Percentiles rank a stretch among this genome's conserved stretches.
phyloP scores from a whole-genome alignment of 2,797 vertebrate genomes.

The Enteromius viviparus region DNA sequence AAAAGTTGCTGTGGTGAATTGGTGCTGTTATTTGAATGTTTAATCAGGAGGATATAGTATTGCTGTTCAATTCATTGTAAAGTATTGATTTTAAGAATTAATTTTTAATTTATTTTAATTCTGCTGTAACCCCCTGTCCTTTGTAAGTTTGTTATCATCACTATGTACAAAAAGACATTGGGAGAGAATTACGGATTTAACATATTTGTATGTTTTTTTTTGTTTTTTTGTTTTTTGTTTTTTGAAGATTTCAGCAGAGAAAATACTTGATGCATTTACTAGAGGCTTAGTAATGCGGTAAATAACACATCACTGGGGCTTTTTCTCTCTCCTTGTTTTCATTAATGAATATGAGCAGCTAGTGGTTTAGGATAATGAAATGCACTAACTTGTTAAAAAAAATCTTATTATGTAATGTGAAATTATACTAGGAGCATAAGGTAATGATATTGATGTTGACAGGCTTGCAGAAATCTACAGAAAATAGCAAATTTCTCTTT shows the following conservation, averaged over 20 bases:
- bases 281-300: slow-evolving; percentile 79
- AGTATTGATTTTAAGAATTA: slow-evolving; percentile 75
- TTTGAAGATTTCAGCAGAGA: slow-evolving; percentile 71
- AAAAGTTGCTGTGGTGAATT: slow-evolving; percentile 65
- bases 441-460: slow-evolving; percentile 75
- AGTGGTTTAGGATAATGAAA: slow-evolving; percentile 82
- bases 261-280: slow-evolving; percentile 80
- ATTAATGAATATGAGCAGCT: slow-evolving; percentile 81
- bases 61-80: slow-evolving; percentile 79
- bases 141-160: slow-evolving; percentile 79
- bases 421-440: slow-evolving; percentile 79
- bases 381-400: slow-evolving; percentile 81
- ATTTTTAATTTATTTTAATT: slow-evolving; percentile 79
- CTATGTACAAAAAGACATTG: slow-evolving; percentile 80
- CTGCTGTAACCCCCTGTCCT: slow-evolving; percentile 66
- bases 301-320: slow-evolving; percentile 80
- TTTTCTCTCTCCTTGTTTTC: slow-evolving; percentile 64
- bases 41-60: slow-evolving; percentile 74
- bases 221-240: slow-evolving; percentile 73
- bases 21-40: slow-evolving; percentile 66
- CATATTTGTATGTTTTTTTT: slow-evolving; percentile 73
- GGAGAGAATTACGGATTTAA: slow-evolving; percentile 76
- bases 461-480: slow-evolving; percentile 77
- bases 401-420: slow-evolving; percentile 80
- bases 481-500: slow-evolving; percentile 64